These are phyloP conservation scores for Hapalemur alaotrensis DNA, from an alignment of 2,797 vertebrate genomes.

Conservation along the genomic window DNA sequence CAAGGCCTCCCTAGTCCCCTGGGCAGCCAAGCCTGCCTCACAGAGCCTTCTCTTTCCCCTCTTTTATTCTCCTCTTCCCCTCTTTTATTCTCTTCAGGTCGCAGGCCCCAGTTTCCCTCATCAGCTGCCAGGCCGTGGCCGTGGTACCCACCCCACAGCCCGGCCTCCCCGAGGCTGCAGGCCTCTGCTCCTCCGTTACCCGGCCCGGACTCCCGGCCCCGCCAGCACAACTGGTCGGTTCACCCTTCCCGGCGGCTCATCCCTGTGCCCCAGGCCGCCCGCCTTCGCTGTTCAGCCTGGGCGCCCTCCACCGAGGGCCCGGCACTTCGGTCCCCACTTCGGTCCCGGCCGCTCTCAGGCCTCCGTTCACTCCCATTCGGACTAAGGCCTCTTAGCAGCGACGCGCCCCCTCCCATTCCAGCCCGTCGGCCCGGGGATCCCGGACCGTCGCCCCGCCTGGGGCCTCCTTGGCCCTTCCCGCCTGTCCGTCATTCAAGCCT, in stretches of 20 bases:
- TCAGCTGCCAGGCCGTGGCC: neutral
- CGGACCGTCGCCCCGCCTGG: neutral
- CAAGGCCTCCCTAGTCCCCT: neutral
- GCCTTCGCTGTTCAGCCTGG: neutral
- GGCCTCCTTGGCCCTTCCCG: conserved; percentile 61
- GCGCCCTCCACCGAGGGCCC: neutral
- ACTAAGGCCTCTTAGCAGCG: conserved; percentile 18
- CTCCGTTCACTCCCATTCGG: neutral
- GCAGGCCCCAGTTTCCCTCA: neutral
- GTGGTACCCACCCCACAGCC: neutral
- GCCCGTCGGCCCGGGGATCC: neutral
- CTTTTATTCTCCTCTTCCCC: neutral
- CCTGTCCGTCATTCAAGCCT: neutral
- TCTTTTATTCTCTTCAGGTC: neutral
- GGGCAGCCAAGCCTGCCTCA: neutral
- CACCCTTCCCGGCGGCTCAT: neutral
- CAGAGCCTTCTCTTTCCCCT: neutral
- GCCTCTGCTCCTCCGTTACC: neutral
- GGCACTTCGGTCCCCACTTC: neutral
- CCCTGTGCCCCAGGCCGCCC: neutral
- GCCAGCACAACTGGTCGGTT: too few relatives aligned
- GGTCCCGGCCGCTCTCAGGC: neutral
- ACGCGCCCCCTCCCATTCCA: conserved; percentile 26
- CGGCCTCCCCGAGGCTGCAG: conserved; percentile 1
- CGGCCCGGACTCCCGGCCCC: neutral